These are phyloP conservation scores for Penaeus monodon DNA, from an alignment of 2,888 invertebrate genomes.

Conservation along the genomic window DNA sequence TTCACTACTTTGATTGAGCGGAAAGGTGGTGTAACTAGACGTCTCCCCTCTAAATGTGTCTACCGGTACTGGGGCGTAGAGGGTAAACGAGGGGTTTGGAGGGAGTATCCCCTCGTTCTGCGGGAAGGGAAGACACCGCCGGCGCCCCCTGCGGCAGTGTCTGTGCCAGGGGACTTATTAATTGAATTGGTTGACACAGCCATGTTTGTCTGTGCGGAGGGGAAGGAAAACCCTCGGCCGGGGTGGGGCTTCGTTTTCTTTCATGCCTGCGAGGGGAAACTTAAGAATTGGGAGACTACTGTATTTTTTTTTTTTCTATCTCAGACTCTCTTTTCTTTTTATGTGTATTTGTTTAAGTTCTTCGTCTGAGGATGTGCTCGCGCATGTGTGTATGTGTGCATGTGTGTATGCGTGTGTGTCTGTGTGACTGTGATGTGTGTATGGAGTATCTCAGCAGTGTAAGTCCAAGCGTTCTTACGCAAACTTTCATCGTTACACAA, in stretches of 20 bases:
- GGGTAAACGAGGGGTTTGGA: slow-evolving; percentile 2
- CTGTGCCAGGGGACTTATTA: slow-evolving; percentile 37
- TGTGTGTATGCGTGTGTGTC: no score
- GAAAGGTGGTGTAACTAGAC: slow-evolving; percentile 2
- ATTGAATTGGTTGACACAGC: slow-evolving; percentile 46
- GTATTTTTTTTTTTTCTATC: not conserved
- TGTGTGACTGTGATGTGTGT: no score
- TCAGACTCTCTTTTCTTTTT: not conserved
- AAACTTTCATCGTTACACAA: no score
- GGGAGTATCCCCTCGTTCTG: slow-evolving; percentile 17
- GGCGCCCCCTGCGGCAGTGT: slow-evolving; percentile 25
- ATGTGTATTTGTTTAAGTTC: not conserved
- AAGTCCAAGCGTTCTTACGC: no score
- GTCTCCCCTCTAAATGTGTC: slow-evolving; percentile 26
- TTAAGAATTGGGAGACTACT: not conserved
- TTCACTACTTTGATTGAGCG: slow-evolving; percentile 23
- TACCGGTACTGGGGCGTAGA: not conserved
- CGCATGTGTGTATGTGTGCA: no score
- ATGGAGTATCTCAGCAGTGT: no score
- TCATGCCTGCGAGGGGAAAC: not conserved
- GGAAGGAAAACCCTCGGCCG: not conserved
- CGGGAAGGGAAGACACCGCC: slow-evolving; percentile 7
- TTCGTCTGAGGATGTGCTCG: no score
- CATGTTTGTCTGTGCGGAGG: slow-evolving; percentile 27
- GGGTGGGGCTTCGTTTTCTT: slow-evolving; percentile 8